Evolutionary conservation across 1,140 invertebrate species (phyloP).

Genomic region (Apis mellifera): Amel_HAv3.1 CM009935.2:11465501-11466000

Average conservation of each 20-base stretch:
- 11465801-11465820: conserved; percentile 58
- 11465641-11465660: conserved; percentile 23
- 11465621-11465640: conserved; percentile 34
- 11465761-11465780: conserved; percentile 49
- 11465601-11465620: conserved; percentile 45
- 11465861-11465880: conserved; percentile 58
- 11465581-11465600: conserved; percentile 31
- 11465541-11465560: conserved; percentile 53
- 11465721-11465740: too few species aligned
- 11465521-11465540: not conserved
- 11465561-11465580: conserved; percentile 22
- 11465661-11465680: conserved; percentile 56
- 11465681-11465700: conserved; percentile 69
- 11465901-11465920: conserved; percentile 52
- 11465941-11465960: conserved; percentile 59
- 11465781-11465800: conserved; percentile 61
- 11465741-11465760: conserved; percentile 52
- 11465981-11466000: conserved; percentile 61
- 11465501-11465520: not conserved
- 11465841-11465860: conserved; percentile 45
- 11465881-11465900: conserved; percentile 50
- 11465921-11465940: conserved; percentile 48
- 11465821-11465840: conserved; percentile 55
- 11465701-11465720: conserved; percentile 73
- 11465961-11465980: conserved; percentile 58